phyloP scores from a whole-genome alignment of 2,888 invertebrate species.

The Camptogramma bilineatum region DNA sequence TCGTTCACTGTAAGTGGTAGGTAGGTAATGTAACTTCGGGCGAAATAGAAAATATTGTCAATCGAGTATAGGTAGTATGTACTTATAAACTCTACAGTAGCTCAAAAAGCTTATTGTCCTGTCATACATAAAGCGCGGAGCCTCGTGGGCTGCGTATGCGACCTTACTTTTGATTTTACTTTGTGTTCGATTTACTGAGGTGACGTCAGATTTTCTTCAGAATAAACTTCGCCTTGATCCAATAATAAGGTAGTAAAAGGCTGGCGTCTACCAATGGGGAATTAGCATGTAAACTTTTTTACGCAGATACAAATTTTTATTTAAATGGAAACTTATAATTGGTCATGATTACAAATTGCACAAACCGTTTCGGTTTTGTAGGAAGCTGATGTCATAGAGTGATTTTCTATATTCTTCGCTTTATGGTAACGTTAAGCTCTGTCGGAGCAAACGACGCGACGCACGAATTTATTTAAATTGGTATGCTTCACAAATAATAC shows the following conservation, averaged over 20 bases:
- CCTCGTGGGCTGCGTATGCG: slow-evolving; percentile 58
- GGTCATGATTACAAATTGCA: slow-evolving; percentile 40
- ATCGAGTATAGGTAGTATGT: not conserved
- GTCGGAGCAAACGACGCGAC: not conserved
- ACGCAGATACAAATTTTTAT: slow-evolving; percentile 32
- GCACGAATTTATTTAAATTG: slow-evolving; percentile 1
- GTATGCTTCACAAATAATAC: not conserved
- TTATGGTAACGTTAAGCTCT: slow-evolving; percentile 23
- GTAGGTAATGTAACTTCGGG: not conserved
- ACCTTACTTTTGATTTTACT: slow-evolving; percentile 67
- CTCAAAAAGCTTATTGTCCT: slow-evolving; percentile 43
- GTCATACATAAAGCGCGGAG: slow-evolving; percentile 38
- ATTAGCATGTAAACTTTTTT: slow-evolving; percentile 36
- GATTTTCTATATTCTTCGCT: slow-evolving; percentile 39
- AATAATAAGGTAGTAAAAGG: slow-evolving; percentile 52
- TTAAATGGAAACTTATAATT: slow-evolving; percentile 42
- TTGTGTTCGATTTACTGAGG: slow-evolving; percentile 55
- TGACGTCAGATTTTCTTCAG: slow-evolving; percentile 71
- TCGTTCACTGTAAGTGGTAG: no score
- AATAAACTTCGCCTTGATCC: slow-evolving; percentile 71
- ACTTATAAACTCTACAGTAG: slow-evolving; percentile 19
- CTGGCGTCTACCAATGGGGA: slow-evolving; percentile 39
- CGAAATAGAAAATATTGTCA: not conserved
- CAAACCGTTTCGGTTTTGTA: slow-evolving; percentile 39
- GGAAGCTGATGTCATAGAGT: slow-evolving; percentile 41